Evolutionary conservation across 2,113 vertebrate species (phyloP), one percentile per base, ranked within the genome.

Genomic region (Xenopus laevis): DNA sequence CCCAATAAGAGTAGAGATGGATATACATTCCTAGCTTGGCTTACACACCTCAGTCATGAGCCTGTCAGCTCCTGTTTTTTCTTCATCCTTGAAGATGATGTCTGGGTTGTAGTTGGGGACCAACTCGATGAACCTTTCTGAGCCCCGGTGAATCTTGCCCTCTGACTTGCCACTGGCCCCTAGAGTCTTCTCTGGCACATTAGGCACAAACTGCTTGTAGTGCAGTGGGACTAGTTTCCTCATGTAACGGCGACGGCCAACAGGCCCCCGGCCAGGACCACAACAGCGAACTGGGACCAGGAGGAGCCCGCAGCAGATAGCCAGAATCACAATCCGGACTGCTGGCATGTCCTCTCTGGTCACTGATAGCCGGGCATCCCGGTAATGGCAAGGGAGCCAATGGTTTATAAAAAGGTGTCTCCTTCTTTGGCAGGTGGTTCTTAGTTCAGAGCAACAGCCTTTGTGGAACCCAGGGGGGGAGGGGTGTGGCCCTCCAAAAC

Each of bases 181-280:
- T 82, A 92, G 83, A 21, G 87, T 92, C 81, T 90, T 84, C 81
- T 92, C 91, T 0, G 90, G 83, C 74, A 92, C 79, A 64, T 84
- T 86, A 74, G 91, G 91, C 78, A 91, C 87, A 73, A 86, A 92
- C 46, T 92, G 89, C 64, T 91, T 91, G 82, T 92, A 92, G 20
- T 82, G 85, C 65, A 92, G 82, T 7, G 91, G 87, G 17, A 85
- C 84, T 0, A 92, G 85, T 80, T 88, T 87, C 71, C 86, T 85
- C 77, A 86, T 81, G 70, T 78, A 83, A 68, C 89, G 85, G 68
- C 89, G 85, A 72, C 89, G 79, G 16, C 90, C 87, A 63, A 88
- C 88, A 0, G 91, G 90, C 0, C 88, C 89, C 71, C 90, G 83
- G 71, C 96, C 96, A 0, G 95, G 95, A 7, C 95, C 96, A 63